Evolutionary conservation across 2,797 vertebrate genomes (phyloP).

Genomic region (Menidia menidia): DNA sequence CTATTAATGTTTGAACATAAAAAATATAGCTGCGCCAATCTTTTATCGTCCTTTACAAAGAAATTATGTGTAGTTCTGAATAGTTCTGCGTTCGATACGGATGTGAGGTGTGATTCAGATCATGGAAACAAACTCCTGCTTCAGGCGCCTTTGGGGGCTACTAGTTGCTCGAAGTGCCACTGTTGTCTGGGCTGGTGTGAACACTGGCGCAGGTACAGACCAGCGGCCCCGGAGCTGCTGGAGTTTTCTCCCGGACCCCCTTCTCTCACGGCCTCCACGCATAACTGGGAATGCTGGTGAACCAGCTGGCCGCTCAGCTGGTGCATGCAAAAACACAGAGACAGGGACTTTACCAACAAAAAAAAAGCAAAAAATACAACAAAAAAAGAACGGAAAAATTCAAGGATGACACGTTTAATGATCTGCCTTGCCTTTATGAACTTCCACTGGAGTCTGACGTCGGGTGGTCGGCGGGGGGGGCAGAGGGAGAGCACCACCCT

Average conservation of each 20-base stretch:
- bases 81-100: neutral
- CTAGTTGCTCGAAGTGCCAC: slow-evolving; percentile 85
- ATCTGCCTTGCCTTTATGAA: slow-evolving; percentile 82
- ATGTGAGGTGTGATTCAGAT: slow-evolving; percentile 4
- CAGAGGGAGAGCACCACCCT: slow-evolving; percentile 84
- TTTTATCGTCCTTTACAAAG: neutral
- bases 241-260: slow-evolving; percentile 25
- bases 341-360: neutral
- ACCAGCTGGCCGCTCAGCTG: slow-evolving; percentile 85
- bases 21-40: neutral
- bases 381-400: too few species aligned
- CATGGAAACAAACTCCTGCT: neutral
- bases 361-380: neutral
- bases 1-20: neutral
- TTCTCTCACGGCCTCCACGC: slow-evolving; percentile 84
- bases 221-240: slow-evolving; percentile 43
- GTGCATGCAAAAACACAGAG: slow-evolving; percentile 13
- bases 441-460: slow-evolving; percentile 82
- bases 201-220: slow-evolving; percentile 79
- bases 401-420: neutral
- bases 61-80: neutral
- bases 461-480: slow-evolving; percentile 50
- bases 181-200: slow-evolving; percentile 81
- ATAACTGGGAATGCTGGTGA: slow-evolving; percentile 86
- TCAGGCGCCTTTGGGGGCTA: slow-evolving; percentile 56